A percentile compares a stretch with the other conserved stretches of the same genome.
These are phyloP conservation scores for Poeciliopsis paucimaculata DNA, from an alignment of 2,797 vertebrate genomes.

Conservation along the genomic window DNA sequence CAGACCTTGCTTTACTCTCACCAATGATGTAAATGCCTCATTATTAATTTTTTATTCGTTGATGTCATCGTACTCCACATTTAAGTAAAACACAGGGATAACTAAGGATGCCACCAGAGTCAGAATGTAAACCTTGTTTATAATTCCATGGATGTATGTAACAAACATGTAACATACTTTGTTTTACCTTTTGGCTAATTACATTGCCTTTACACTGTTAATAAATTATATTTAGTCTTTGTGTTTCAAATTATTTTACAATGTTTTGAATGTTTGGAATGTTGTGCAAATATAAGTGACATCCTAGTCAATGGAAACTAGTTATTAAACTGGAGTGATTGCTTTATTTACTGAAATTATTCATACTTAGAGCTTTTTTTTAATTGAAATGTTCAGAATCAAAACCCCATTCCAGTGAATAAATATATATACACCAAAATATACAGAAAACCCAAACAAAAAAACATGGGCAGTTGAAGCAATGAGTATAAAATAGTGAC, in stretches of 20 bases:
- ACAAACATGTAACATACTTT: constrained; percentile 19
- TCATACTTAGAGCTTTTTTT: neutral
- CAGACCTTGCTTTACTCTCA: neutral
- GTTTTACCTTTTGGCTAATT: constrained; percentile 27
- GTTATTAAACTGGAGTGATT: neutral
- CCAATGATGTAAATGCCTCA: neutral
- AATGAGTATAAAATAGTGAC: neutral
- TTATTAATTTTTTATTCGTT: neutral
- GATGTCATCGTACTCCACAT: neutral
- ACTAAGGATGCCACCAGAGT: neutral
- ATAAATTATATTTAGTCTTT: constrained; percentile 57
- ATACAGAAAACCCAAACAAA: neutral
- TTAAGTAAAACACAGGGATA: neutral
- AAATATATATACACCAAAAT: neutral
- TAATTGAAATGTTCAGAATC: neutral
- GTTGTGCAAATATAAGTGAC: neutral
- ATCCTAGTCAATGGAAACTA: neutral
- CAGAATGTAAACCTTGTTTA: neutral
- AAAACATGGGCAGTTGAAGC: no score
- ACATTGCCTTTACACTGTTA: constrained; percentile 50
- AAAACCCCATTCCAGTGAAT: neutral
- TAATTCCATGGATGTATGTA: constrained; percentile 6
- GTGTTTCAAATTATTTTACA: neutral
- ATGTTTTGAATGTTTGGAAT: neutral
- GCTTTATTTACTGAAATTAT: neutral